Evolutionary conservation across 2,888 invertebrate genomes (phyloP), one percentile per base, ranked within the genome.

Genomic region (Neuroscelio doddi): DNA sequence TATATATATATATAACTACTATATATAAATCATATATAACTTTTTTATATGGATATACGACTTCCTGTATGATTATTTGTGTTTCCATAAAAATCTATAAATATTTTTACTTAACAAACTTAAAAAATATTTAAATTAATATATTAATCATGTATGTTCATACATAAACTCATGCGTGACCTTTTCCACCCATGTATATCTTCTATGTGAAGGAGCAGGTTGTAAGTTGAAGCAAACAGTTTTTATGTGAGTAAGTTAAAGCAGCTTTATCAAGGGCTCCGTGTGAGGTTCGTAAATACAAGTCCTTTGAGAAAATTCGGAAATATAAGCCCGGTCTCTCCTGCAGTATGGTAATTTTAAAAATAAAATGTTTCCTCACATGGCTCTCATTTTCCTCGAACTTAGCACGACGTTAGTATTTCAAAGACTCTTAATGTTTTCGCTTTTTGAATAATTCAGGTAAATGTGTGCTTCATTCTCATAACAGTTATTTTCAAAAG

Each of bases 361-460:
- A n/a, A 38, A 17, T 8, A 16, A 38, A 38, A 10, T 12, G 12
- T 14, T 7, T 12, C 34, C 12, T 34, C 38, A 10, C 24, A 24
- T 26, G 26, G 24, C 1, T 41, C n/a, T 41, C 41, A 26, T 41
- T 41, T 41, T 16, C 41, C n/a, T 41, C 24, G 9, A 26, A 41
- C 4, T 41, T 41, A 24, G 12, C 24, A 41, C 24, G 16, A 17
- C 38, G 9, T n/a, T n/a, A 16, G 41, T 24, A 5, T 24, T 41
- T 41, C 41, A 26, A 41, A 41, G 24, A 26, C 41, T 24, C 12
- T 26, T 26, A 41, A 41, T 41, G 24, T 41, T 41, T 41, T 24
- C 41, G 24, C 41, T 24, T n/a, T 41, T 12, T 41, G 41, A 21
- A 41, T 41, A n/a, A 41, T 41, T 41, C 41, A 41, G 24, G 24